Evolutionary conservation across 2,888 invertebrate species (phyloP).

Genomic region (Erebia epiphron): DNA sequence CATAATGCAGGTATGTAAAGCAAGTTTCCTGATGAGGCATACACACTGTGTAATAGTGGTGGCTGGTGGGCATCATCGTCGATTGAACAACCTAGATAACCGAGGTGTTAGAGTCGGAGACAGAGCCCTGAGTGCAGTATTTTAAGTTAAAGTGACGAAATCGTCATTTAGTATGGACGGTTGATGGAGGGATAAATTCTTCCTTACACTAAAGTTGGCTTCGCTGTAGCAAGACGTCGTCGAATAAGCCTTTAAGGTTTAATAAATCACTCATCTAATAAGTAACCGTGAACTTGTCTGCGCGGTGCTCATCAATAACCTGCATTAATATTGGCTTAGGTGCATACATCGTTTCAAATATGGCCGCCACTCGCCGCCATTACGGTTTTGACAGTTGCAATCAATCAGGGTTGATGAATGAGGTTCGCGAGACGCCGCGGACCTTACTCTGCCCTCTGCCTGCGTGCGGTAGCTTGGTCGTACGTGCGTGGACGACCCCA

Average conservation of each 20-base stretch:
- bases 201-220: too few species aligned
- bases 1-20: too few species aligned
- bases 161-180: too few species aligned
- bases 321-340: conserved; percentile 74
- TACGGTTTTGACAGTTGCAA: conserved; percentile 80
- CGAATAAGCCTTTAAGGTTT: conserved; percentile 51
- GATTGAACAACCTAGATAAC: too few species aligned
- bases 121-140: too few species aligned
- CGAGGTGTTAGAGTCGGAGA: too few species aligned
- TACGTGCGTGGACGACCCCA: conserved; percentile 14
- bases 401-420: conserved; percentile 80
- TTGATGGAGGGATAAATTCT: too few species aligned
- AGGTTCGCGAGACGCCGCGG: conserved; percentile 59
- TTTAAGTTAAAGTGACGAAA: too few species aligned
- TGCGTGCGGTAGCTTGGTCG: conserved; percentile 61
- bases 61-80: too few species aligned
- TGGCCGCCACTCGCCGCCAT: conserved; percentile 76
- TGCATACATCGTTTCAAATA: conserved; percentile 69
- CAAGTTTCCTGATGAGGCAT: too few species aligned
- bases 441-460: conserved; percentile 31
- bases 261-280: conserved; percentile 69
- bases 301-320: conserved; percentile 70
- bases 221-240: too few species aligned
- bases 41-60: too few species aligned
- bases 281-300: conserved; percentile 73